Evolutionary conservation across 2,113 vertebrate genomes (phyloP).

Genomic region (Tenrec ecaudatus): DNA sequence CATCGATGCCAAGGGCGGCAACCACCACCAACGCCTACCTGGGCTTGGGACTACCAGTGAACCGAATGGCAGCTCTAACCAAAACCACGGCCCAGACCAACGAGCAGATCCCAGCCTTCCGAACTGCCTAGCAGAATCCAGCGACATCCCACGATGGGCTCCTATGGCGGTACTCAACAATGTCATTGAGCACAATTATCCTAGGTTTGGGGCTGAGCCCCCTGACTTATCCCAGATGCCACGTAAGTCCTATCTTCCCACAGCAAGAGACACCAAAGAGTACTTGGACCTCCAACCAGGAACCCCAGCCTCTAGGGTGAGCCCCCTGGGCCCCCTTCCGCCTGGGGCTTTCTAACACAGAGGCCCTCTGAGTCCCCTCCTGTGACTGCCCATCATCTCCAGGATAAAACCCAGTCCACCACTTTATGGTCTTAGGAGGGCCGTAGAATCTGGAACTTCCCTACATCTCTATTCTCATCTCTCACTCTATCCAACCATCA

Average conservation of each 20-base stretch:
- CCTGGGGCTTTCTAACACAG: background rate
- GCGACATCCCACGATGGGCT: background rate
- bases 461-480: background rate
- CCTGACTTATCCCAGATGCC: background rate
- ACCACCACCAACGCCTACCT: background rate
- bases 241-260: background rate
- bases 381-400: background rate
- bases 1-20: background rate
- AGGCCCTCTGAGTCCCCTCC: background rate
- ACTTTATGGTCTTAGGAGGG: background rate
- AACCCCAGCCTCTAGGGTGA: background rate
- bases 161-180: background rate
- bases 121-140: background rate
- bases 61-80: constrained; percentile 8
- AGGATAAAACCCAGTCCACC: background rate
- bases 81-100: background rate
- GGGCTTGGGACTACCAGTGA: constrained; percentile 16
- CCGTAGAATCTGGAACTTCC: background rate
- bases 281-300: background rate
- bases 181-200: background rate
- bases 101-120: background rate
- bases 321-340: too few relatives aligned
- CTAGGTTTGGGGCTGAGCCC: background rate
- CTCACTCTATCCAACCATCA: background rate
- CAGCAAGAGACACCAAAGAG: background rate